Base-by-base conservation (phyloP, 92 coral and sea anemone genomes). In the Heliopora coerulea region DNA sequence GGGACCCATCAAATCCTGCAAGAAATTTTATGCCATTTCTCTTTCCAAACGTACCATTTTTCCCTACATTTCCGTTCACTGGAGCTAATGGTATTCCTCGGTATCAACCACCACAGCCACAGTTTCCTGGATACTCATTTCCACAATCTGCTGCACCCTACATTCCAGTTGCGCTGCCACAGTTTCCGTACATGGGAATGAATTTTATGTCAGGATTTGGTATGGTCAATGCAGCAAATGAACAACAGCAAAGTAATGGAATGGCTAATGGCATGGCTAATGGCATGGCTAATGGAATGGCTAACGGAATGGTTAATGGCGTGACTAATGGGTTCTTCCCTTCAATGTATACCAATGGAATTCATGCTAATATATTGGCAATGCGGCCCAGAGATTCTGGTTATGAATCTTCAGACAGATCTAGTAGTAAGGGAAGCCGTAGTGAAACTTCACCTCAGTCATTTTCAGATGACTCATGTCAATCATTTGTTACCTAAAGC, bases 91-190 rank as follows among this genome's bases (percentile, higher is more conserved):
- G 44, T 13, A 48, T 68, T 59, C 60, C 75, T 30, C 88, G 86
- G 0, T 81, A 79, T 72, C 65, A 79, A 49, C 83, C 86, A 11
- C 83, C 86, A 11, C 74, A 88, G 13, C 83, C 68, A 27, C 82
- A 87, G 2, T 66, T 85, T 24, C 97, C 97, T n/a, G 77, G 92
- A 15, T 92, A 92, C 62, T 88, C 91, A 19, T 72, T 89, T 6
- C 91, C 81, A 30, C 96, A 96, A 1, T 88, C 96, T 8, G 90
- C 91, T 1, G 85, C 97, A 1, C 97, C 89, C 46, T 92, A 89
- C 63, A 83, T 92, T 15, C 97, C 97, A 4, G 87, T 92, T 29
- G 85, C 86, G 10, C 61, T 92, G 21, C 97, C 75, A 54, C 75
- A 68, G 61, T 68, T 46, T 37, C 75, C 75, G 14, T 21, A 42